phyloP scores from a whole-genome alignment of 2,888 invertebrate genomes.

The Leptopilina myrica region DNA sequence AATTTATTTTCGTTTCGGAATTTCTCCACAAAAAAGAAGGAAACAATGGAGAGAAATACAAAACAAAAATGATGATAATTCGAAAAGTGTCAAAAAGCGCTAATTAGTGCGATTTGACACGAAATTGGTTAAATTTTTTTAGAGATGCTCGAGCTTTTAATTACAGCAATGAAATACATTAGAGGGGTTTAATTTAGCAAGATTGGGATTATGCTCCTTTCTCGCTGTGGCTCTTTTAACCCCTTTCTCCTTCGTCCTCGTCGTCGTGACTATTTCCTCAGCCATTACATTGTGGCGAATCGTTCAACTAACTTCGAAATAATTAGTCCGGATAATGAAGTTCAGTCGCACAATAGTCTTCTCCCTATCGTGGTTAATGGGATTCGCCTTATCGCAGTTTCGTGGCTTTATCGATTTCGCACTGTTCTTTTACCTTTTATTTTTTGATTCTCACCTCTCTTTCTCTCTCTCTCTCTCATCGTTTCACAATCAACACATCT shows the following conservation, averaged over 20 bases:
- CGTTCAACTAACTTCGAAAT: slow-evolving; percentile 73
- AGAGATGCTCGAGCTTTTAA: slow-evolving; percentile 65
- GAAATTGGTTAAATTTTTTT: not conserved
- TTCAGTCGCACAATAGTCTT: slow-evolving; percentile 69
- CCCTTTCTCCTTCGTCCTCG: slow-evolving; percentile 39
- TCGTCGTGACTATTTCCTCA: slow-evolving; percentile 65
- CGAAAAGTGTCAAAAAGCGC: too few species aligned
- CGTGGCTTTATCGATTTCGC: slow-evolving; percentile 69
- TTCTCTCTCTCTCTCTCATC: too few species aligned
- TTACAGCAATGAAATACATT: slow-evolving; percentile 69
- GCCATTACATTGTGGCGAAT: slow-evolving; percentile 72
- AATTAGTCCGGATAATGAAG: slow-evolving; percentile 74
- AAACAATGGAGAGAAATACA: too few species aligned
- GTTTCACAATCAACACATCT: not conserved
- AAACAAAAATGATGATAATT: too few species aligned
- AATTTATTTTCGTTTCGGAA: too few species aligned
- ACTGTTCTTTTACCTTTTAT: slow-evolving; percentile 44
- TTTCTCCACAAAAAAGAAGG: too few species aligned
- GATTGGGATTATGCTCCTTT: slow-evolving; percentile 62
- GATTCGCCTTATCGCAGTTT: slow-evolving; percentile 66
- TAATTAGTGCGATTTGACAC: too few species aligned
- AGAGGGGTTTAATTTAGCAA: slow-evolving; percentile 54
- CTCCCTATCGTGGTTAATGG: slow-evolving; percentile 65
- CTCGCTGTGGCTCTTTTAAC: slow-evolving; percentile 46
- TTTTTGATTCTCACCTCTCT: not conserved